Evolutionary conservation across 1,140 invertebrate genomes (phyloP).

Genomic region (Pogonomyrmex barbatus): DNA sequence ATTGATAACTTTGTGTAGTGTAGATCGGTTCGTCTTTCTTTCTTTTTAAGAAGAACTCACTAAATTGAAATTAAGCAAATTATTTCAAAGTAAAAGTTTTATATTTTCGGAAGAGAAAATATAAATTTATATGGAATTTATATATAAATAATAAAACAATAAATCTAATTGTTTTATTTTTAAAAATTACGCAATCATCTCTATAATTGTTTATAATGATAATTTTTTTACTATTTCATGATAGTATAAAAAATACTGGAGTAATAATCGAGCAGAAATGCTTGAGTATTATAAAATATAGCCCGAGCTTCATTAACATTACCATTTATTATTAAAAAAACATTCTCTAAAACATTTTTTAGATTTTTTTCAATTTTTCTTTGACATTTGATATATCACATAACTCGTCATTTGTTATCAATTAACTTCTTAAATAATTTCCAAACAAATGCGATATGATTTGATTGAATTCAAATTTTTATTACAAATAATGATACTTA

Average conservation of each 20-base stretch:
- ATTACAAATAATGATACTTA: not conserved
- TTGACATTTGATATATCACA: not conserved
- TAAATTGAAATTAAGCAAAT: not conserved
- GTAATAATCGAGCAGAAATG: not conserved
- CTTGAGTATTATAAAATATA: not conserved
- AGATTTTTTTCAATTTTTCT: not conserved
- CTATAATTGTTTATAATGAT: not conserved
- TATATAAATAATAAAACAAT: not conserved
- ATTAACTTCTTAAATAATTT: not conserved
- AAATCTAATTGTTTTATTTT: not conserved
- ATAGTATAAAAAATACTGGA: not conserved
- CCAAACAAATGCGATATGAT: not conserved
- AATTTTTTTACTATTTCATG: not conserved
- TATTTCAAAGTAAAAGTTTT: not conserved
- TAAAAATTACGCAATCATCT: not conserved
- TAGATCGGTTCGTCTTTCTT: not conserved
- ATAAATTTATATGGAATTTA: not conserved
- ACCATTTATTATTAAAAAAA: not conserved
- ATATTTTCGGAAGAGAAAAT: not conserved
- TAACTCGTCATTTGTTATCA: not conserved
- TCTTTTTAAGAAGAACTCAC: not conserved
- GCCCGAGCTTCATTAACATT: constrained; percentile 5
- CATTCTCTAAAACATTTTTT: not conserved
- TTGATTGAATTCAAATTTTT: not conserved
- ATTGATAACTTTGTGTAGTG: not conserved